Base-by-base conservation (phyloP, 2,888 invertebrate species). In the Parnassius glacialis region DNA sequence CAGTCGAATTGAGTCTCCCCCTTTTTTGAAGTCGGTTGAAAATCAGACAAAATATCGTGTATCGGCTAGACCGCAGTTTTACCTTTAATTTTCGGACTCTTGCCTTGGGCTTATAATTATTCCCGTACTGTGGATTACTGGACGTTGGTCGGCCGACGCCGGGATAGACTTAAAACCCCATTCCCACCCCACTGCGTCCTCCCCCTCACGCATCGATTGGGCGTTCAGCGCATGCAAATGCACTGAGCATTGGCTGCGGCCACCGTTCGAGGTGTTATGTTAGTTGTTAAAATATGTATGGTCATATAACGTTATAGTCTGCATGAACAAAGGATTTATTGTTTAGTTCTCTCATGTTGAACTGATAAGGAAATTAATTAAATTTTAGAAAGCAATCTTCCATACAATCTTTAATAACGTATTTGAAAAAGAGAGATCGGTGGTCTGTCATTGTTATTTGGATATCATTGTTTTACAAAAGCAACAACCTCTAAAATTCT, bases 131-230 rank as follows among this genome's bases (percentile, higher is more conserved):
- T 65, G 50, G 65, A 67, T 64, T 66, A 64, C 65, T 59, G 64
- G 60, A 62, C 64, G 66, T 12, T 16, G 48, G 47, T 10, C n/a
- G 57, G 48, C 45, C 12, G 48, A 58, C 62, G 61, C 63, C 52
- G 67, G 62, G 11, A 65, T 48, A 64, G 44, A 52, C 54, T 53
- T 62, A 52, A 13, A 41, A 20, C 57, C 61, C 62, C 63, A 57
- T 65, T 66, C 67, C 42, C 61, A 60, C 13, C 60, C 65, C 80
- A 81, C 84, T 59, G 66, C 67, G 58, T 66, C 67, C 9, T 48
- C 60, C 70, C 78, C 76, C 73, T 61, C 70, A 83, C 81, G 83
- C 84, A 85, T 86, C 84, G 84, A 85, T 85, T 85, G 79, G 73
- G 72, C 73, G 67, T 76, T 74, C 73, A 71, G 72, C 74, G 80